Conservation (phyloP, 2,888 invertebrate species). For the Graphium colonna region DNA sequence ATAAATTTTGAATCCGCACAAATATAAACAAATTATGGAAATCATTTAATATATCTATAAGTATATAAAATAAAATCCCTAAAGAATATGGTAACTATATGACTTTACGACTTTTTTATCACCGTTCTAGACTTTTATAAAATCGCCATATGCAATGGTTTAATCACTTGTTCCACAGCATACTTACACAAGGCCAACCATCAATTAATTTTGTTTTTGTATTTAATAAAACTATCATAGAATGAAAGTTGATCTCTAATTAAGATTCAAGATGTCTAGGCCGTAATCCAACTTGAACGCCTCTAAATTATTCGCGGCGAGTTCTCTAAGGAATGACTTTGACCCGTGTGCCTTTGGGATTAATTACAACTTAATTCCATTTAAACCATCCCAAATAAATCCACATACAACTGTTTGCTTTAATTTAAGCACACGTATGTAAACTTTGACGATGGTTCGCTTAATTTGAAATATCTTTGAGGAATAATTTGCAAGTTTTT, state of each 20-base stretch:
- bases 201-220: neutral
- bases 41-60: too few species aligned
- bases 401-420: neutral
- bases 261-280: neutral
- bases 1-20: too few species aligned
- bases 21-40: too few species aligned
- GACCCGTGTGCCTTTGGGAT: conserved; percentile 11
- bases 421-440: neutral
- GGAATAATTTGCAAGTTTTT: too few species aligned
- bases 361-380: conserved; percentile 10
- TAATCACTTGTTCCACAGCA: too few species aligned
- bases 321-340: conserved; percentile 17
- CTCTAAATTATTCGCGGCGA: conserved; percentile 20
- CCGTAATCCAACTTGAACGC: conserved; percentile 16
- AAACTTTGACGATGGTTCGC: neutral
- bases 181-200: too few species aligned
- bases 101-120: too few species aligned
- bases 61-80: too few species aligned
- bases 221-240: neutral
- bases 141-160: too few species aligned
- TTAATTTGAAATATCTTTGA: neutral
- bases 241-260: neutral
- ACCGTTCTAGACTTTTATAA: too few species aligned
- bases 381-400: conserved; percentile 8
- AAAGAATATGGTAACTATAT: too few species aligned